Evolutionary conservation across 2,797 vertebrate genomes (phyloP), one percentile per base, ranked within the genome.

Genomic region (Alectoris magna): DNA sequence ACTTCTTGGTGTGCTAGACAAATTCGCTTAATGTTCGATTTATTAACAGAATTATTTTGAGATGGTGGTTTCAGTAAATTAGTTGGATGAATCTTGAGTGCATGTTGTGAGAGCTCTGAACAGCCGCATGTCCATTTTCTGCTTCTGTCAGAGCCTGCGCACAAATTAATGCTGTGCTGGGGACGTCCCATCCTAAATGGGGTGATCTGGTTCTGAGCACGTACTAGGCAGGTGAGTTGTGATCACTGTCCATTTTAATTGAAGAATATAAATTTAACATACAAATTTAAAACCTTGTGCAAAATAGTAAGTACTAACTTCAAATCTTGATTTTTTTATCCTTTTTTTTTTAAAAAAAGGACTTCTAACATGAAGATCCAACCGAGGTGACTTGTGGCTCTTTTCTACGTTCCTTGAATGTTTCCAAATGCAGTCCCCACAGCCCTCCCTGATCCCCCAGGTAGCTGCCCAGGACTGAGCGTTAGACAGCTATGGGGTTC

Each of bases 251-350:
- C 14, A 5, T 91, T 87, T 84, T 88, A 19, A 59, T 43, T 21
- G 39, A 74, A 72, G 56, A 73, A 24, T 63, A 19, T 36, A 39
- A 72, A 62, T 70, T 67, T 75, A 92, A 73, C 11, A 16, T 19
- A 9, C 34, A 51, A n/a, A 75, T 31, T 29, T 49, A 49, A 48
- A 74, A 12, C n/a, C 8, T 55, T 63, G n/a, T 51, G 13, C 9
- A 90, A 82, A 39, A n/a, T 49, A 72, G 14, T 69, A 71, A 90
- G 26, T 60, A 46, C 27, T 75, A 43, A 17, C 29, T 90, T 76
- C 14, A 36, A 1, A 19, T 59, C 26, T 34, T 34, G 34, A 34
- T 34, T 34, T 34, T 34, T 34, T 34, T 34, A 34, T 34, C 34
- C 34, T 34, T 34, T 34, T 34, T 34, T 34, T 34, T 34, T 34